Percentiles rank a stretch among this genome's conserved stretches.
phyloP scores from a whole-genome alignment of 2,888 invertebrate genomes.

The Sinotaia quadrata region DNA sequence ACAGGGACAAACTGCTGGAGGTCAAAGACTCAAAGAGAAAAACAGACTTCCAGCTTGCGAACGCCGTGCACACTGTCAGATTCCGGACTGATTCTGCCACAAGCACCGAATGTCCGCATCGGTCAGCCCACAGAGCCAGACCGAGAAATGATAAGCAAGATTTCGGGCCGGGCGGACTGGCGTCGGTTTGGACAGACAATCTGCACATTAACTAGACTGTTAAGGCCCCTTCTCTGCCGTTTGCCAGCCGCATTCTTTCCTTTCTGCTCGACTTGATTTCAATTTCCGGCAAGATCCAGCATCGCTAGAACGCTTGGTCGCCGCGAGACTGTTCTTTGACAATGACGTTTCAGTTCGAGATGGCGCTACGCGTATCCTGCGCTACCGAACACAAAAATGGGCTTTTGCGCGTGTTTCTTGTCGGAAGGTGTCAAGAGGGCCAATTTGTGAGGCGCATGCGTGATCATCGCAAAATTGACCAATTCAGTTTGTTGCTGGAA shows the following conservation, averaged over 20 bases:
- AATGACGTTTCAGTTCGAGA: slow-evolving; percentile 14
- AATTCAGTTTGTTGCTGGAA: neutral
- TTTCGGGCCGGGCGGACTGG: slow-evolving; percentile 4
- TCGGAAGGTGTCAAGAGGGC: no score
- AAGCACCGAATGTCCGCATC: no score
- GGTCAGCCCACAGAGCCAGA: no score
- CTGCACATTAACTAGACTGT: slow-evolving; percentile 15
- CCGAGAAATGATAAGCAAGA: slow-evolving; percentile 5
- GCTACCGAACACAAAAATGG: no score
- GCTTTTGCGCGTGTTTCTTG: no score
- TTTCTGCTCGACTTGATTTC: slow-evolving; percentile 9
- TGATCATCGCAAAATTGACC: neutral
- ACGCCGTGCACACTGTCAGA: neutral
- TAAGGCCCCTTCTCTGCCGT: slow-evolving; percentile 9
- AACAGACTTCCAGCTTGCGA: neutral
- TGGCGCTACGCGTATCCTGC: no score
- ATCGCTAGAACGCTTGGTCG: neutral
- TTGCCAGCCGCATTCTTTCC: slow-evolving; percentile 1
- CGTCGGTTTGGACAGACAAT: slow-evolving; percentile 10
- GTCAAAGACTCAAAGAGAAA: no score
- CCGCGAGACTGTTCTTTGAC: slow-evolving; percentile 22
- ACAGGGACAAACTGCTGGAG: no score
- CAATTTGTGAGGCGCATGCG: no score
- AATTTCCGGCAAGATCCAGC: neutral
- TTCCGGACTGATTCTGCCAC: no score